These are phyloP conservation scores for Andricus curvator DNA, from an alignment of 2,888 invertebrate species.

Conservation along the genomic window DNA sequence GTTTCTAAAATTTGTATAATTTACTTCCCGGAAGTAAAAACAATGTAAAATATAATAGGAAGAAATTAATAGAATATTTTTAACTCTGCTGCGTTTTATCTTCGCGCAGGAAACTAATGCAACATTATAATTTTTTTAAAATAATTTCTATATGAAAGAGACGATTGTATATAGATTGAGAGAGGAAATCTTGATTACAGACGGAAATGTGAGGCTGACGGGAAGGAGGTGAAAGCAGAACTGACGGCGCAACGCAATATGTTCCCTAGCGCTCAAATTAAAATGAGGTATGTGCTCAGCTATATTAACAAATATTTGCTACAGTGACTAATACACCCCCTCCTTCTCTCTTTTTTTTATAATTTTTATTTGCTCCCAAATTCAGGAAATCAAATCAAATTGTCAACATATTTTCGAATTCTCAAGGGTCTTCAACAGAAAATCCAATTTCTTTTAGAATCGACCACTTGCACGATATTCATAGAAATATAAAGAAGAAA, in stretches of 20 bases:
- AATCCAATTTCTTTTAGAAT: background rate
- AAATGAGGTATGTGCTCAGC: constrained; percentile 74
- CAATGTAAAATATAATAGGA: too few species aligned
- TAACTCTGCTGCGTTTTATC: too few species aligned
- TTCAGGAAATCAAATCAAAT: background rate
- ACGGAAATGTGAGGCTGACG: constrained; percentile 78
- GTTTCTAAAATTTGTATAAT: too few species aligned
- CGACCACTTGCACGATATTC: background rate
- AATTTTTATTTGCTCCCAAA: background rate
- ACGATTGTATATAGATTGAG: background rate
- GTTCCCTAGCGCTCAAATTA: constrained; percentile 78
- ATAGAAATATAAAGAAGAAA: background rate
- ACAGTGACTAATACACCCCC: background rate
- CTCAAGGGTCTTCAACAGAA: background rate
- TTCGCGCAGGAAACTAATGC: too few species aligned
- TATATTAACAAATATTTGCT: constrained; percentile 27
- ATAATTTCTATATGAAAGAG: background rate
- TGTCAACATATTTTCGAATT: background rate
- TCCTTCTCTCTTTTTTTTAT: background rate
- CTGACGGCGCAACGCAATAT: constrained; percentile 77
- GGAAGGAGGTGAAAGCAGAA: constrained; percentile 76
- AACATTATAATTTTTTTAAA: background rate
- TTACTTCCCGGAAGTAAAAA: too few species aligned
- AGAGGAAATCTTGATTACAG: constrained; percentile 67
- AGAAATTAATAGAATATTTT: too few species aligned